Conservation (phyloP, 2,797 vertebrate species). For the Coilia nasus region DNA sequence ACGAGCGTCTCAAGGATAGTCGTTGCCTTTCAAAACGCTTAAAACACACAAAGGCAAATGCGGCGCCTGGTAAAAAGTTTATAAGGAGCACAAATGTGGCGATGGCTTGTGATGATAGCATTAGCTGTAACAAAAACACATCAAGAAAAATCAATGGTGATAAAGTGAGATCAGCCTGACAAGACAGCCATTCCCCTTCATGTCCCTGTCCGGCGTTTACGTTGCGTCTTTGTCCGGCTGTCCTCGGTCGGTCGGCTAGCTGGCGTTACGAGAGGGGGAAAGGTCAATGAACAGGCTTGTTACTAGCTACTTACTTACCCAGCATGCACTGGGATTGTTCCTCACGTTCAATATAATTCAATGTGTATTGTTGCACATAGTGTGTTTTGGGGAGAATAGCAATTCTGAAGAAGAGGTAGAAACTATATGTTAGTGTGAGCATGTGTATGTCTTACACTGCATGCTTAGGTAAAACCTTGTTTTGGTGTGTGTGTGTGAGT, state of each 20-base stretch:
- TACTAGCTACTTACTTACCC: conserved; percentile 52
- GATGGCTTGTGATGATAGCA: conserved; percentile 67
- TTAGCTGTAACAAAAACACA: conserved; percentile 75
- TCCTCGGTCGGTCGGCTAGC: conserved; percentile 45
- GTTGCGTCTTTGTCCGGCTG: conserved; percentile 9
- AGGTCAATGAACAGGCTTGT: conserved; percentile 68
- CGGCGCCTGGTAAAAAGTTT: conserved; percentile 64
- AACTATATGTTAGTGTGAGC: not conserved
- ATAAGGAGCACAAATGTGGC: conserved; percentile 52
- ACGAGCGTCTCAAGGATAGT: conserved; percentile 50
- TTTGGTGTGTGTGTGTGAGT: not conserved
- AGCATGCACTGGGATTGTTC: not conserved
- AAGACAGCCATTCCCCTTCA: conserved; percentile 51
- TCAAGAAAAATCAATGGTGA: conserved; percentile 79
- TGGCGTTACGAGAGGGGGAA: conserved; percentile 53
- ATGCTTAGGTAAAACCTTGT: not conserved
- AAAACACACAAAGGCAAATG: conserved; percentile 40
- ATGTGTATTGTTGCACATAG: not conserved
- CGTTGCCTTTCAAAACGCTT: conserved; percentile 53
- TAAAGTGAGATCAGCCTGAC: conserved; percentile 72
- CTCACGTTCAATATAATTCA: not conserved
- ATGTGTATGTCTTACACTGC: not conserved
- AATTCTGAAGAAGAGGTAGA: not conserved
- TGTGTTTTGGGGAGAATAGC: not conserved
- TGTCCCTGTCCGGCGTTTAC: not conserved